Conservation (phyloP, 2,888 invertebrate genomes). For the Chydorus sphaericus region DNA sequence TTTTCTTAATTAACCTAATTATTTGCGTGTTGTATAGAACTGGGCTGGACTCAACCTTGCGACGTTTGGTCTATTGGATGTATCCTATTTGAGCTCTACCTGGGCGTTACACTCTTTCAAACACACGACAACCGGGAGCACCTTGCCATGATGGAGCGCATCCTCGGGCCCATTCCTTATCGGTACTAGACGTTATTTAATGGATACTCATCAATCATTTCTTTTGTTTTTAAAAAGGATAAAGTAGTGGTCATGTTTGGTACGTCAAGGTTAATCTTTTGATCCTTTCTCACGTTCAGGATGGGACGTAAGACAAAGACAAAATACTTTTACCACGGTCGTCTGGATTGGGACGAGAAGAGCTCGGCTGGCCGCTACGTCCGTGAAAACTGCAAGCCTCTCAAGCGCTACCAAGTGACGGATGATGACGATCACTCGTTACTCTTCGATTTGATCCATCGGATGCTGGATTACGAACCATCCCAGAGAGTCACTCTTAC, state of each 20-base stretch:
- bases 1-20: background rate
- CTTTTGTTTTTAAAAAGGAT: too few species aligned
- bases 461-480: slow-evolving; percentile 96
- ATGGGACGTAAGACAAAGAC: slow-evolving; percentile 84
- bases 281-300: slow-evolving; percentile 33
- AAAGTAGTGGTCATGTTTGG: too few species aligned
- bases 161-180: slow-evolving; percentile 89
- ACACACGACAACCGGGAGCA: slow-evolving; percentile 99
- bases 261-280: too few species aligned
- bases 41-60: slow-evolving; percentile 98
- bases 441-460: slow-evolving; percentile 83
- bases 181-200: slow-evolving; percentile 41
- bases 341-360: slow-evolving; percentile 95
- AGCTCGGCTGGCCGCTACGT: slow-evolving; percentile 95
- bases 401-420: slow-evolving; percentile 74
- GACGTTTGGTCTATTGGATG: slow-evolving; percentile 99
- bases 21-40: slow-evolving; percentile 43
- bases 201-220: too few species aligned
- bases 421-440: slow-evolving; percentile 82
- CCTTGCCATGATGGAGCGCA: slow-evolving; percentile 99
- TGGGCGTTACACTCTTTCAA: slow-evolving; percentile 96
- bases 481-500: slow-evolving; percentile 69
- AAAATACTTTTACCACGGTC: slow-evolving; percentile 95
- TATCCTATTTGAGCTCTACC: slow-evolving; percentile 95
- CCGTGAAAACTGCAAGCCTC: slow-evolving; percentile 91